Evolutionary conservation across 2,888 invertebrate genomes (phyloP).

Genomic region (Netelia inedita): DNA sequence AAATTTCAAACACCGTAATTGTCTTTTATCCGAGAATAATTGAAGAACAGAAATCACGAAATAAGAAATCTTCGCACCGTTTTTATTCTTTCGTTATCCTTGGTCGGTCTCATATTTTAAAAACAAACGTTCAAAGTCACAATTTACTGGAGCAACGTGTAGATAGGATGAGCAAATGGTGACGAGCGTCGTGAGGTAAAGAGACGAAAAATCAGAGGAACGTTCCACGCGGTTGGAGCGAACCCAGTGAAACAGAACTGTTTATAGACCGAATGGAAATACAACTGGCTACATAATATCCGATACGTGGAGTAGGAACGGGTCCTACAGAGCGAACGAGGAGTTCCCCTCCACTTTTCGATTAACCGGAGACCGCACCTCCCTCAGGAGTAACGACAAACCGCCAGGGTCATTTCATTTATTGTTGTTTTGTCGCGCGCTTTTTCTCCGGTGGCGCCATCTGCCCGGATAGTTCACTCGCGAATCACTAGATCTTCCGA

Average conservation of each 20-base stretch:
- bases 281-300: conserved; percentile 68
- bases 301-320: conserved; percentile 29
- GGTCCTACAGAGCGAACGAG: conserved; percentile 59
- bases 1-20: not conserved
- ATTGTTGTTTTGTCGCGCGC: not conserved
- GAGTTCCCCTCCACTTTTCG: conserved; percentile 74
- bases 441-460: conserved; percentile 13
- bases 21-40: not conserved
- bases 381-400: conserved; percentile 34
- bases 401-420: conserved; percentile 7
- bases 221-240: conserved; percentile 74
- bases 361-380: conserved; percentile 71
- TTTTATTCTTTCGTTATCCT: not conserved
- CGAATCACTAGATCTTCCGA: not conserved
- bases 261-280: conserved; percentile 77
- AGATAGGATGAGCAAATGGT: conserved; percentile 1
- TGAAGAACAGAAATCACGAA: not conserved
- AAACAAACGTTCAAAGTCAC: not conserved
- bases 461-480: not conserved
- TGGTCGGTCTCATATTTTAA: not conserved
- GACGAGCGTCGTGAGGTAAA: not conserved
- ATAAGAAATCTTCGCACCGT: conserved; percentile 31
- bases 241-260: conserved; percentile 79
- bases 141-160: not conserved
- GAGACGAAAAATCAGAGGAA: conserved; percentile 26